Evolutionary conservation across 2,888 invertebrate species (phyloP), one percentile per base, ranked within the genome.

Genomic region (Hypena proboscidalis): DNA sequence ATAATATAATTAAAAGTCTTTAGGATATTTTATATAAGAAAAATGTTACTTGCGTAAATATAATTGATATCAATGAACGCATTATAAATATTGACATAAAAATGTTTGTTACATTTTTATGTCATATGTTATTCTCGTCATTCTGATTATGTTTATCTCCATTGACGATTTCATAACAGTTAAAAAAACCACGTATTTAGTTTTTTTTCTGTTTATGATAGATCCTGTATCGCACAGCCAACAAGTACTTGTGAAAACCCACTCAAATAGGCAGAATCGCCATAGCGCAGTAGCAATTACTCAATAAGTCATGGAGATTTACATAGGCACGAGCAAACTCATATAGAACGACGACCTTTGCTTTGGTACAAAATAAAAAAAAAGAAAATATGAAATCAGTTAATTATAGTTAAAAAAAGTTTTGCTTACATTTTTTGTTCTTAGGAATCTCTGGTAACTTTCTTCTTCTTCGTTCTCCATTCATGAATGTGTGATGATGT

Each of bases 371-470:
- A 17, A 9, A 23, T 10, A 14, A 19, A 33, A 14, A 21, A 22
- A 33, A 29, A 13, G 4, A 10, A n/a, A 0, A 20, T 4, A 30
- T 21, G 1, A 9, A 0, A 36, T 3, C 27, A 14, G 11, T 9
- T 0, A 27, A 10, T 1, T 19, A 20, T 14, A 19, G 3, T 5
- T 7, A 25, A 1, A 22, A 1, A 9, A 6, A 4, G 3, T 32
- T 45, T 3, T 53, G 83, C 94, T 94, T 83, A 96, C 96, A 94
- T 93, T 96, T 96, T 82, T 95, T 95, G 71, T 95, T 95, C 82
- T 97, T 97, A 3, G 97, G 97, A 67, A 97, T 97, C 87, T 97
- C 97, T 20, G 97, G 97, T 14, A 97, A 91, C 87, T 96, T 96
- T 85, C 97, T 92, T 67, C 97, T 92, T 70, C 95, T 92, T 55